Percentiles rank a stretch among this genome's conserved stretches.
Conservation (phyloP, 2,113 vertebrate species). For the Sinocyclocheilus grahami region DNA sequence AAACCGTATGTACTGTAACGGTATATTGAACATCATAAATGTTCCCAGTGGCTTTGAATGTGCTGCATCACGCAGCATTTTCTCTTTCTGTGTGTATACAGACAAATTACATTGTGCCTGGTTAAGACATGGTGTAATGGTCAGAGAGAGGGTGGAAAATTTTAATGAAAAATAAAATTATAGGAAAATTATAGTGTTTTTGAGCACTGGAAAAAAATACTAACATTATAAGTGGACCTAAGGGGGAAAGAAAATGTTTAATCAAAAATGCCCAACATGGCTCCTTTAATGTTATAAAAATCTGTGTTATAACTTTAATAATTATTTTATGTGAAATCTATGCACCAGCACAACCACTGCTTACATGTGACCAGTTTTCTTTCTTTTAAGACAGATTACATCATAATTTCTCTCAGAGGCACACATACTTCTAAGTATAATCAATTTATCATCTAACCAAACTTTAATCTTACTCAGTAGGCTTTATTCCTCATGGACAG, state of each 20-base stretch:
- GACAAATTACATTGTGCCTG: not conserved
- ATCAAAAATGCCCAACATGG: not conserved
- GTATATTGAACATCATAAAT: not conserved
- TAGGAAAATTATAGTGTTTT: not conserved
- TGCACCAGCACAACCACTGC: not conserved
- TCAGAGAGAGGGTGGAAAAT: not conserved
- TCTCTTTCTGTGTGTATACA: not conserved
- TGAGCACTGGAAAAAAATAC: not conserved
- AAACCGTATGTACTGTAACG: not conserved
- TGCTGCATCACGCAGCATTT: not conserved
- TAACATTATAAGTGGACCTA: not conserved
- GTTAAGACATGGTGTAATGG: not conserved
- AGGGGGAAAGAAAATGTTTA: not conserved
- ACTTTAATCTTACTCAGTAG: conserved; percentile 8
- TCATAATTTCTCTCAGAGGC: conserved; percentile 15
- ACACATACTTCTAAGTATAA: not conserved
- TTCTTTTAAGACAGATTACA: not conserved
- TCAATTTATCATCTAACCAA: not conserved
- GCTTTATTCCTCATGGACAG: conserved; percentile 2
- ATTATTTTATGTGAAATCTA: not conserved
- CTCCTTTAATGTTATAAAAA: conserved; percentile 1
- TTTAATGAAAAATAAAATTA: not conserved
- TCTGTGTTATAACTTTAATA: too few relatives aligned
- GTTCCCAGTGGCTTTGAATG: not conserved
- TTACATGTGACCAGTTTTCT: not conserved